Conservation (phyloP, 1,140 invertebrate species). For the Chlorops oryzae region DNA sequence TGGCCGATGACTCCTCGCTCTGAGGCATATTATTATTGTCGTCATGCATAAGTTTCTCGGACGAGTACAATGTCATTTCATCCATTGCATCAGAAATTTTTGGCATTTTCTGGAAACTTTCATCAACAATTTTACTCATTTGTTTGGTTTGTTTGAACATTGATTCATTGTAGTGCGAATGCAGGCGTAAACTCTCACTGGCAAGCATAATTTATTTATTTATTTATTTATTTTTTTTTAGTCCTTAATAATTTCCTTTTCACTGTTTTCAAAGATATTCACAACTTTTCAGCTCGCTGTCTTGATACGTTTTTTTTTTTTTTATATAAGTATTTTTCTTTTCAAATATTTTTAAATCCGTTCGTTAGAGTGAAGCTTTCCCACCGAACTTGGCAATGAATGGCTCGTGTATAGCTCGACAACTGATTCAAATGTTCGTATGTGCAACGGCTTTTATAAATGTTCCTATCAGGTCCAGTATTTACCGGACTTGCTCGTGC, state of each 20-base stretch:
- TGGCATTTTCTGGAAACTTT: conserved; percentile 14
- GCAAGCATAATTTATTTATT: conserved; percentile 37
- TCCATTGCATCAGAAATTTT: background rate
- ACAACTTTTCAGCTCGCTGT: conserved; percentile 3
- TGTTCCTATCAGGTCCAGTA: too few species aligned
- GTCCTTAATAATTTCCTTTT: too few species aligned
- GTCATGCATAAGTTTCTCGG: conserved; percentile 7
- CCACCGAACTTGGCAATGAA: conserved; percentile 5
- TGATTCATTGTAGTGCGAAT: conserved; percentile 40
- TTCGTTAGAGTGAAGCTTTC: background rate
- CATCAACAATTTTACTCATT: conserved; percentile 23
- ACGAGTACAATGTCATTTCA: background rate
- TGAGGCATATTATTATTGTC: conserved; percentile 15
- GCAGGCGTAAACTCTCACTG: conserved; percentile 31
- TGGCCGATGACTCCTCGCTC: conserved; percentile 16
- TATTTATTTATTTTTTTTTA: conserved; percentile 13
- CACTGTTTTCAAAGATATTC: too few species aligned
- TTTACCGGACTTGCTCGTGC: too few species aligned
- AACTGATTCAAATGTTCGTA: conserved; percentile 5
- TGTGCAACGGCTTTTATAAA: conserved; percentile 8
- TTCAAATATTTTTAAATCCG: background rate
- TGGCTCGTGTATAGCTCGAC: too few species aligned
- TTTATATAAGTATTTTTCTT: background rate
- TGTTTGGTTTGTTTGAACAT: conserved; percentile 42
- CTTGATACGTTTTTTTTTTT: background rate